Base-by-base conservation (phyloP, 1,140 invertebrate species). In the Thalassaphorura encarpata region DNA sequence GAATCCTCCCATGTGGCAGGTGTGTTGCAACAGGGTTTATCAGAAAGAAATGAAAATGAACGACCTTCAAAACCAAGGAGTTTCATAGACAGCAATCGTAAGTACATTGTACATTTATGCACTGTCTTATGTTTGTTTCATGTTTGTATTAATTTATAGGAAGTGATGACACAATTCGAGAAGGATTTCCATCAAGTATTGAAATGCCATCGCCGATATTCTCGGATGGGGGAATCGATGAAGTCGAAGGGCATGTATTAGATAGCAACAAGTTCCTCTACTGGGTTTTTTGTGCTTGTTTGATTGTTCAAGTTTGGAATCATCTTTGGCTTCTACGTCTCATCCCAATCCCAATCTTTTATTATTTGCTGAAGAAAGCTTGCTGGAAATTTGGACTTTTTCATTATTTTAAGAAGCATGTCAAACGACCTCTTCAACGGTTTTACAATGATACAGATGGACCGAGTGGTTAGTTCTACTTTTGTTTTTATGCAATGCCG, bases 291-390 rank as follows among this genome's bases (percentile, higher is more conserved):
- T 84, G 81, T 71, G 78, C 79, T 1, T 84, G 85, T 66, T 68
- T 79, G 5, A 72, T 82, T 11, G 82, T 86, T 67, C 71, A 83
- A 53, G 69, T 86, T 16, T 87, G 82, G 78, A 78, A 80, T 58
- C 78, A 85, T 61, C 72, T 81, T 54, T 83, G 82, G 77, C 69
- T 87, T n/a, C 66, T 85, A 24, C 75, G 79, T 26, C 69, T 87
- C 3, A 62, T 87, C 3, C 74, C 80, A 5, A 65, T 87, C 51
- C 82, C 82, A 13, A 69, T 85, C 31, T 68, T 75, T 13, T 79
- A 84, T 62, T 82, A 82, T 62, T 50, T 19, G 2, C 58, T 2
- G 62, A 65, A 41, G 49, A 51, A 36, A 23, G 62, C 33, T 27
- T 52, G 42, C 18, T 6, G 3, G 3, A 50, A 33, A 24, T 51